Percentiles rank a stretch among this genome's conserved stretches.
Evolutionary conservation across 53 echinoderm and acorn worm species (phyloP).

Genomic region (Henricia sp.): DNA sequence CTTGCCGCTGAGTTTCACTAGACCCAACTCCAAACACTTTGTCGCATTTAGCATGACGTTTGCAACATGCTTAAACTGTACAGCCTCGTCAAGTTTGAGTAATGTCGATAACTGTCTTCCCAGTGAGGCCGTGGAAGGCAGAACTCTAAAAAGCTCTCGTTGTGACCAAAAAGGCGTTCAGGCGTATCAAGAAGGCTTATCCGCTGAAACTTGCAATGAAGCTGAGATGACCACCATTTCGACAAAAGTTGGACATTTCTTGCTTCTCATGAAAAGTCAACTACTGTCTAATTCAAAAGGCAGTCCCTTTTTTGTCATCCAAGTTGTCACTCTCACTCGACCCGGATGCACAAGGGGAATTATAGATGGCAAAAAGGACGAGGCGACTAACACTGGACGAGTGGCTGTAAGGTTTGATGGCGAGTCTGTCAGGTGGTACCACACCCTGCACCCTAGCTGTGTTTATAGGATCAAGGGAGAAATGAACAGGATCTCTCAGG

Average conservation of each 20-base stretch:
- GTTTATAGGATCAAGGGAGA: conserved; percentile 28
- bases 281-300: background rate
- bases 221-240: too few relatives aligned
- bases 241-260: background rate
- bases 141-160: background rate
- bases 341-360: background rate
- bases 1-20: conserved; percentile 10
- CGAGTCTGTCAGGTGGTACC: conserved; percentile 49
- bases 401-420: conserved; percentile 20
- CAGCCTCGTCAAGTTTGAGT: background rate
- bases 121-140: background rate
- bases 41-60: conserved; percentile 38
- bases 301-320: conserved; percentile 9
- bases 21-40: background rate
- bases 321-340: background rate
- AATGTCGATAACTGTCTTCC: background rate
- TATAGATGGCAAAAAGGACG: background rate
- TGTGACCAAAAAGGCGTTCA: too few relatives aligned
- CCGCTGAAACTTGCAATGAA: too few relatives aligned
- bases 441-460: conserved; percentile 16
- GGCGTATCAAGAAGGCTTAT: too few relatives aligned
- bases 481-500: background rate
- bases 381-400: background rate
- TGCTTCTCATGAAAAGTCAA: conserved; percentile 34
- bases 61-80: conserved; percentile 22